Percentiles rank a stretch among this genome's conserved stretches.
These are phyloP conservation scores for Anoplius nigerrimus DNA, from an alignment of 2,888 invertebrate species.

Conservation along the genomic window DNA sequence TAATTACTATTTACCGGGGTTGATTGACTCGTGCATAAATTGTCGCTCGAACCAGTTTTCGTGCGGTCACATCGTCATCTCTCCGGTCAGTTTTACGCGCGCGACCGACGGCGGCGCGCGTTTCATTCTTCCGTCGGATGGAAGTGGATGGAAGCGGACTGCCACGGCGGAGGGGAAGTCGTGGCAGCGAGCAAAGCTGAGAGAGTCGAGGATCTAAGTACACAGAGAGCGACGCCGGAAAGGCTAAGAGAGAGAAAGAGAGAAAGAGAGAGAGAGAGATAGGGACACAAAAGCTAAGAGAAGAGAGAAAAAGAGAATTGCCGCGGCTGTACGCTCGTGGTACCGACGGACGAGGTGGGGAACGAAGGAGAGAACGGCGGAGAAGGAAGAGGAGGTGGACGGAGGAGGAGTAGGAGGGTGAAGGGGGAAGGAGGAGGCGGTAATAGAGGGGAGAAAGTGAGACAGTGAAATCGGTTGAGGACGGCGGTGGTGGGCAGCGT, in stretches of 20 bases:
- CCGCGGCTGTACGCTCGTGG: background rate
- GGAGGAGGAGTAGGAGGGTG: conserved; percentile 25
- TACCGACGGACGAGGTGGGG: background rate
- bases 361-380: background rate
- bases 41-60: conserved; percentile 53
- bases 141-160: background rate
- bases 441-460: conserved; percentile 33
- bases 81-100: conserved; percentile 35
- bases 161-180: background rate
- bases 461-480: conserved; percentile 31
- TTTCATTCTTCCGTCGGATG: background rate
- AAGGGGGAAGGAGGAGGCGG: conserved; percentile 16
- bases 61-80: conserved; percentile 16
- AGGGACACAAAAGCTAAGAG: background rate
- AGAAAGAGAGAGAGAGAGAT: background rate
- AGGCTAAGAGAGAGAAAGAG: background rate
- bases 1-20: conserved; percentile 57
- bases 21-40: conserved; percentile 56
- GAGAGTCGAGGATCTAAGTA: background rate
- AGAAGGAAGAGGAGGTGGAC: conserved; percentile 10
- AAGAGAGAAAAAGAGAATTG: conserved; percentile 15
- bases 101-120: background rate
- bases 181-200: background rate
- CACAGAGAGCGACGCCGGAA: background rate
- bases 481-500: conserved; percentile 51